Conservation (phyloP, 2,888 invertebrate species). For the Xanthostigma xanthostigma region DNA sequence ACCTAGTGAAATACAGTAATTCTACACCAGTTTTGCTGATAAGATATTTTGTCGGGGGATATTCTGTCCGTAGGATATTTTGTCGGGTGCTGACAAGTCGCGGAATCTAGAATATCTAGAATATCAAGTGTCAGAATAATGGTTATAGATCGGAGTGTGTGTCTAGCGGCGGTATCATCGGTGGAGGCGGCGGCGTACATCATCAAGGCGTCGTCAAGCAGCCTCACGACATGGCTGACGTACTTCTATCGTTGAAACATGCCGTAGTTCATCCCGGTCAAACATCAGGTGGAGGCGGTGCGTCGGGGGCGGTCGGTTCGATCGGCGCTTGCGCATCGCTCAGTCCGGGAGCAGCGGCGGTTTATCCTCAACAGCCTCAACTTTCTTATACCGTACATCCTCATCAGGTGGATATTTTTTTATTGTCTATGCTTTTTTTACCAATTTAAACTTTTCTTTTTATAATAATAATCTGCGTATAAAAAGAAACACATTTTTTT, state of each 20-base stretch:
- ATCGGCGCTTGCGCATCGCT: slow-evolving; percentile 11
- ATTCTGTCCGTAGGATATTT: no score
- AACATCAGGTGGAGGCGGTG: slow-evolving; percentile 18
- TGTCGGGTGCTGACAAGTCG: no score
- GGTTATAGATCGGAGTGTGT: slow-evolving; percentile 1
- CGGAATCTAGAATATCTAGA: no score
- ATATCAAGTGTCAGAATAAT: no score
- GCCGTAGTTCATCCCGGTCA: slow-evolving; percentile 70
- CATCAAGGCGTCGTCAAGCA: slow-evolving; percentile 32
- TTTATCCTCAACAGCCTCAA: slow-evolving; percentile 27
- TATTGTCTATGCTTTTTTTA: background rate
- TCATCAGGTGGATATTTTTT: slow-evolving; percentile 20
- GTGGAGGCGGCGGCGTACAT: background rate
- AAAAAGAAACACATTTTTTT: no score
- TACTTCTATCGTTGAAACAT: slow-evolving; percentile 72
- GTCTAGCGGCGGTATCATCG: background rate
- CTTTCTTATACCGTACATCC: slow-evolving; percentile 36
- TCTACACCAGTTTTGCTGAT: no score
- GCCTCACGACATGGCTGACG: slow-evolving; percentile 71
- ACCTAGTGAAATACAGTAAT: no score
- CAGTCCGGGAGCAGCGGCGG: slow-evolving; percentile 14
- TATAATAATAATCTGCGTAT: no score
- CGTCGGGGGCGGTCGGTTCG: slow-evolving; percentile 13
- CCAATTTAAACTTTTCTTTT: no score
- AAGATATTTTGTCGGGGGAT: no score